Percentiles rank a stretch among this genome's conserved stretches.
phyloP scores from a whole-genome alignment of 2,888 invertebrate species.

The Meghimatium bilineatum region DNA sequence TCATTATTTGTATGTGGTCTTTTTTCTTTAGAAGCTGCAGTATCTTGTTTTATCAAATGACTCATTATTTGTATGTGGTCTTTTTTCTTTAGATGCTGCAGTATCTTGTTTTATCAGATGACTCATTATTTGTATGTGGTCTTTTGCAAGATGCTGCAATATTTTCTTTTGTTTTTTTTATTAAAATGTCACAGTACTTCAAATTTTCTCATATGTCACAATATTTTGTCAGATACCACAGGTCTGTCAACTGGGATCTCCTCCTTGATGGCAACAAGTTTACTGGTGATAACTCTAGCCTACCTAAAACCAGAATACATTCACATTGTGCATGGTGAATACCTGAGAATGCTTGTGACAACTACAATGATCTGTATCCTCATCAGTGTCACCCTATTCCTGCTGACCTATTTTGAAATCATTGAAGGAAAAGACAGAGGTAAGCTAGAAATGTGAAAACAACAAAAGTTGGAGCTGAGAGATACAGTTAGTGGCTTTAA shows the following conservation, averaged over 20 bases:
- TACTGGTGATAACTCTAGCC: constrained; percentile 27
- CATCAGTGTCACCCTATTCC: constrained; percentile 6
- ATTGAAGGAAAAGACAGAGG: not conserved
- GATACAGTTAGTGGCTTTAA: too few species aligned
- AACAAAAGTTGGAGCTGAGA: too few species aligned
- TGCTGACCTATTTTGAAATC: not conserved
- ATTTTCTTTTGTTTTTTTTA: too few species aligned
- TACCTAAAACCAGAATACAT: constrained; percentile 40
- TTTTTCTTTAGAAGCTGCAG: too few species aligned
- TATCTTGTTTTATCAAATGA: too few species aligned
- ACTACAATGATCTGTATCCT: constrained; percentile 18
- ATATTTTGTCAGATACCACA: not conserved
- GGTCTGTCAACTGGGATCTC: constrained; percentile 11
- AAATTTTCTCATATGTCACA: not conserved
- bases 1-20: too few species aligned
- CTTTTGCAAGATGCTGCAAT: too few species aligned
- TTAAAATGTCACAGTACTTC: too few species aligned
- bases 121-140: too few species aligned
- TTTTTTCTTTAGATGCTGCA: too few species aligned
- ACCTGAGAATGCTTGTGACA: constrained; percentile 26
- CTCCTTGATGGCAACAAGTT: constrained; percentile 6
- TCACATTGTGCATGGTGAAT: constrained; percentile 24
- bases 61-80: too few species aligned
- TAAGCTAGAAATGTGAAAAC: not conserved
- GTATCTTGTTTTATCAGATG: too few species aligned